phyloP scores from a whole-genome alignment of 2,888 invertebrate species.

The Catocala fraxini region DNA sequence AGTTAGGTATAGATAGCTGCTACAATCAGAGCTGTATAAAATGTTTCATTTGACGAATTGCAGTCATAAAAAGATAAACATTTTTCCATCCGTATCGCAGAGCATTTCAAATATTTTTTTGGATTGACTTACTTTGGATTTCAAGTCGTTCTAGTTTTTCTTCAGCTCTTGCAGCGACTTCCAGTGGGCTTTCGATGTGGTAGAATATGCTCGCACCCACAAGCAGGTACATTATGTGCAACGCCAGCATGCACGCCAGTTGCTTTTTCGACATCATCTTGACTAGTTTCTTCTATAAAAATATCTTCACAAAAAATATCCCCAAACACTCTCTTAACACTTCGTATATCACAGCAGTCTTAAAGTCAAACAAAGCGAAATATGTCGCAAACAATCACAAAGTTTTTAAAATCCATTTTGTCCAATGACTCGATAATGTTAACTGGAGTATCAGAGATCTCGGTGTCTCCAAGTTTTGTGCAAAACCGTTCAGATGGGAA shows the following conservation, averaged over 20 bases:
- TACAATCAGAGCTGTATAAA: background rate
- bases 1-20: slow-evolving; percentile 9
- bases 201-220: slow-evolving; percentile 96
- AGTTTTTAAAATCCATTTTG: slow-evolving; percentile 66
- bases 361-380: slow-evolving; percentile 20
- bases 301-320: slow-evolving; percentile 39
- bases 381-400: slow-evolving; percentile 57
- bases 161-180: slow-evolving; percentile 86
- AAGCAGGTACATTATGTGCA: slow-evolving; percentile 92
- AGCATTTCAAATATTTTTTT: background rate
- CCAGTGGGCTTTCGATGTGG: slow-evolving; percentile 92
- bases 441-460: slow-evolving; percentile 57
- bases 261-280: slow-evolving; percentile 94
- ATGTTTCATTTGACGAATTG: slow-evolving; percentile 15
- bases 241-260: slow-evolving; percentile 91
- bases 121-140: slow-evolving; percentile 90
- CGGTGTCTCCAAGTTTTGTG: slow-evolving; percentile 59
- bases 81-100: background rate
- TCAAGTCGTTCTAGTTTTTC: slow-evolving; percentile 89
- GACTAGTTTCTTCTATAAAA: slow-evolving; percentile 62
- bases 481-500: slow-evolving; percentile 56
- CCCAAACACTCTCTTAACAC: slow-evolving; percentile 55
- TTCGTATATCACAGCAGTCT: slow-evolving; percentile 46
- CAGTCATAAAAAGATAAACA: slow-evolving; percentile 7
- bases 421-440: slow-evolving; percentile 57